Percentiles rank a stretch among this genome's conserved stretches.
Conservation (phyloP, 2,113 vertebrate genomes). For the Chaetodon auriga region DNA sequence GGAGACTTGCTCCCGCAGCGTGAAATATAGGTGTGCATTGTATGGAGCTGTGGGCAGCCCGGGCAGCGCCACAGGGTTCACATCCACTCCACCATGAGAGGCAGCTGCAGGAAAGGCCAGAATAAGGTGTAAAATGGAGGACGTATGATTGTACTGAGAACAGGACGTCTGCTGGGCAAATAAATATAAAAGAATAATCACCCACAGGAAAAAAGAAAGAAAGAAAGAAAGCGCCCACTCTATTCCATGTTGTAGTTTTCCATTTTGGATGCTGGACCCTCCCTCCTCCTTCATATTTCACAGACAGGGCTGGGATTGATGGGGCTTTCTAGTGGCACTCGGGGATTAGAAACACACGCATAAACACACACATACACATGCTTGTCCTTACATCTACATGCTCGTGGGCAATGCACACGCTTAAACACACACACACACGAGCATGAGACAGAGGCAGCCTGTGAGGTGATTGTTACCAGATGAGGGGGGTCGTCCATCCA, state of each 20-base stretch:
- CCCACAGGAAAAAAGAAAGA: slow-evolving; percentile 16
- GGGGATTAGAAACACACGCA: slow-evolving; percentile 59
- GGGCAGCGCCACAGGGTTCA: slow-evolving; percentile 36
- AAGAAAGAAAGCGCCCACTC: slow-evolving; percentile 46
- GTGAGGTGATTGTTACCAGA: slow-evolving; percentile 82
- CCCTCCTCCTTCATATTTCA: slow-evolving; percentile 69
- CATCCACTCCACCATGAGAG: slow-evolving; percentile 38
- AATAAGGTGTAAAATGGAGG: slow-evolving; percentile 62
- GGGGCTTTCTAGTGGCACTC: slow-evolving; percentile 67
- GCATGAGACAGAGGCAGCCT: slow-evolving; percentile 64
- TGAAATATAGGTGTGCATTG: slow-evolving; percentile 61
- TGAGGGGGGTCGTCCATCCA: slow-evolving; percentile 65
- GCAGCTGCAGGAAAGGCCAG: slow-evolving; percentile 51
- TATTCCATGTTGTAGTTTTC: slow-evolving; percentile 58
- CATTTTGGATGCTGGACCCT: slow-evolving; percentile 52
- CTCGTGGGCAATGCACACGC: slow-evolving; percentile 15
- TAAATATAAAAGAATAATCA: slow-evolving; percentile 72
- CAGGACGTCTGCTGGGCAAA: slow-evolving; percentile 64
- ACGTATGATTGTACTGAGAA: slow-evolving; percentile 62
- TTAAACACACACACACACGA: slow-evolving; percentile 43
- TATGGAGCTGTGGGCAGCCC: slow-evolving; percentile 31
- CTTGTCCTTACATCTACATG: slow-evolving; percentile 45
- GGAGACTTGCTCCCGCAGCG: slow-evolving; percentile 34
- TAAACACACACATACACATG: slow-evolving; percentile 39
- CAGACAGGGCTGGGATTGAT: slow-evolving; percentile 71